Base-by-base conservation (phyloP, 37 sponge, comb jelly and placozoan genomes). In the Haliclona indistincta region DNA sequence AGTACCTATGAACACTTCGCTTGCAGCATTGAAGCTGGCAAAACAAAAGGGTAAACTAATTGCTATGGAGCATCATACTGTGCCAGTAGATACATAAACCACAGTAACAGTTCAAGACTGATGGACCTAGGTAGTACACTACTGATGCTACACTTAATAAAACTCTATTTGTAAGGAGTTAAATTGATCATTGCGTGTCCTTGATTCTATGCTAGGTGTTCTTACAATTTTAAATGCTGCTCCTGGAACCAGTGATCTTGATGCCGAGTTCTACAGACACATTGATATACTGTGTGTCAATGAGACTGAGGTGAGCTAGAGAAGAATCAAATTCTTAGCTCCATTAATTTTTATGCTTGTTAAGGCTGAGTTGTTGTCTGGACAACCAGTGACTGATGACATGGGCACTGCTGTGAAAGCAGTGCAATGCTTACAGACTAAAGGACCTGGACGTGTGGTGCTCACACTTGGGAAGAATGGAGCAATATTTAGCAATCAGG, bases 391-490 rank as follows among this genome's bases (percentile, higher is more conserved):
- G 4, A 71, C 64, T n/a, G n/a, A n/a, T n/a, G 81, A 81, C 67
- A 64, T 90, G 3, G 65, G 45, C 15, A 23, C 70, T 7, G 97
- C 86, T 62, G 15, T 61, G 10, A 36, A 39, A 17, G 91, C 97
- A 10, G 82, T 87, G 33, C 34, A 23, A 15, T 34, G n/a, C 13
- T 68, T 97, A 13, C 76, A 76, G 42, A 26, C 37, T 19, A 68
- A 43, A 4, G 73, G 76, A 6, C 51, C 70, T 26, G 83, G 73
- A 25, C 70, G 76, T 39, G 89, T 90, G 1, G 81, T 98, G 33
- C 64, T 98, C 2, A 98, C 99, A 10, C 74, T 98, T 45, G 99
- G 99, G 36, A 81, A 71, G 19, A 64, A 78, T n/a, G 98, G 98
- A 30, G 89, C 86, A n/a, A 65, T 97, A 32, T 93, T 70, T 65